Conservation (phyloP, 2,888 invertebrate species). For the Clepsis dumicolana region DNA sequence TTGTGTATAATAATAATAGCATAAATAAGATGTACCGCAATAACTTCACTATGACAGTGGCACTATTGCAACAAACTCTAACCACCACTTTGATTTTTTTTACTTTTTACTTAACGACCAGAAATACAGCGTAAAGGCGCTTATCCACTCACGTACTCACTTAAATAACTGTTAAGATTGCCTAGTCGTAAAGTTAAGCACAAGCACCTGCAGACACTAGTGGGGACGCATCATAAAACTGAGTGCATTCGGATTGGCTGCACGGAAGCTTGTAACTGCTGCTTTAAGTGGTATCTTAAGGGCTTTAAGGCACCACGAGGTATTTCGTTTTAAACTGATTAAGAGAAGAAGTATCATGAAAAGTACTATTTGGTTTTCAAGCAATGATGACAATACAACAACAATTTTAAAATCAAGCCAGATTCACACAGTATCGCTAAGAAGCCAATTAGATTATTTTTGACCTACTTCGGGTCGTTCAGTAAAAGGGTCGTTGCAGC, state of each 20-base stretch:
- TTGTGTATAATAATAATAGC: no score
- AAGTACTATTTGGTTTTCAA: no score
- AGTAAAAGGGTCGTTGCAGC: no score
- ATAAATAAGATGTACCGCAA: no score
- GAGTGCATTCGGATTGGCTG: constrained; percentile 55
- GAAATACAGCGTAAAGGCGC: background rate
- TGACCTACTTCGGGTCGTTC: no score
- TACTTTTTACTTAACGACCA: background rate
- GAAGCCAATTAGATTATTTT: no score
- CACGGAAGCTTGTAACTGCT: constrained; percentile 44
- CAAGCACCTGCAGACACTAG: constrained; percentile 26
- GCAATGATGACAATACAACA: no score
- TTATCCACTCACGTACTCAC: background rate
- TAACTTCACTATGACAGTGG: background rate
- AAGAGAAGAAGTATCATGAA: no score
- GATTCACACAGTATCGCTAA: no score
- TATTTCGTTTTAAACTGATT: no score
- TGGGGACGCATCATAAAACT: constrained; percentile 58
- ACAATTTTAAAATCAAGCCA: no score
- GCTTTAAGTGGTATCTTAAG: background rate
- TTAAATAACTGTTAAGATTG: constrained; percentile 31
- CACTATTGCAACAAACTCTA: background rate
- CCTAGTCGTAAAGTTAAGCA: constrained; percentile 35
- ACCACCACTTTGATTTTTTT: background rate
- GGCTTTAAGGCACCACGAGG: no score